A percentile compares a stretch with the other conserved stretches of the same genome.
phyloP scores from a whole-genome alignment of 1,140 invertebrate species.

The Trichomalopsis sarcophagae region DNA sequence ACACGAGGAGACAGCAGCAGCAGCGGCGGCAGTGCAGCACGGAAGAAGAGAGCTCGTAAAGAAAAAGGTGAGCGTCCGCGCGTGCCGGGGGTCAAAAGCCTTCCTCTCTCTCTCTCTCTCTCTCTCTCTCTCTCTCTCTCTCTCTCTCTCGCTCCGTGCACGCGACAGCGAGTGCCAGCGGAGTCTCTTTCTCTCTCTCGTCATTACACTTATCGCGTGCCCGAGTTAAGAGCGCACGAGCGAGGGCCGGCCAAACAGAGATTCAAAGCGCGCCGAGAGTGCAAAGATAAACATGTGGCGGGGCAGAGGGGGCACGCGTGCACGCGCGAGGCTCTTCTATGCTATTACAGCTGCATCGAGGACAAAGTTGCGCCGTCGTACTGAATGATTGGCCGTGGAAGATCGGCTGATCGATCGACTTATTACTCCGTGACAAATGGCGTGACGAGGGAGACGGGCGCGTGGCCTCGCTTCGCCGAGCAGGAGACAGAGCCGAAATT shows the following conservation, averaged over 20 bases:
- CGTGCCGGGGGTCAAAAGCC: slow-evolving; percentile 54
- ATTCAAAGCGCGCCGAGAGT: neutral
- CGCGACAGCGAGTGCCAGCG: slow-evolving; percentile 15
- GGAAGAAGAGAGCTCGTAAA: slow-evolving; percentile 54
- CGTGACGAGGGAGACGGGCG: neutral
- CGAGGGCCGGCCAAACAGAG: neutral
- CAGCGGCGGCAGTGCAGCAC: slow-evolving; percentile 36
- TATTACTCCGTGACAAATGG: slow-evolving; percentile 14
- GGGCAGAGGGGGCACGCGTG: neutral
- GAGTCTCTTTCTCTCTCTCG: slow-evolving; percentile 6
- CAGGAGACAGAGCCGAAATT: neutral
- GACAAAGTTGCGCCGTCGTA: neutral
- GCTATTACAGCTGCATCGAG: neutral
- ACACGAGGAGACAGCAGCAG: slow-evolving; percentile 24
- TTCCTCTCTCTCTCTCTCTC: neutral
- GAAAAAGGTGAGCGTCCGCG: slow-evolving; percentile 52
- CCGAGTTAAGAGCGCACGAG: neutral
- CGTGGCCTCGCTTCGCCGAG: too few relatives aligned
- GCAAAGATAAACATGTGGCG: neutral
- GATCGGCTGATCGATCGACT: slow-evolving; percentile 35
- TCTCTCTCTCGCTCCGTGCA: neutral
- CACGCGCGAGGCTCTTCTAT: neutral
- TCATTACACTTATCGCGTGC: slow-evolving; percentile 32
- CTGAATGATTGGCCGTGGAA: neutral
- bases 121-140: neutral